Evolutionary conservation across 1,140 invertebrate species (phyloP), one percentile per base, ranked within the genome.

Genomic region (Laupala kohalensis): DNA sequence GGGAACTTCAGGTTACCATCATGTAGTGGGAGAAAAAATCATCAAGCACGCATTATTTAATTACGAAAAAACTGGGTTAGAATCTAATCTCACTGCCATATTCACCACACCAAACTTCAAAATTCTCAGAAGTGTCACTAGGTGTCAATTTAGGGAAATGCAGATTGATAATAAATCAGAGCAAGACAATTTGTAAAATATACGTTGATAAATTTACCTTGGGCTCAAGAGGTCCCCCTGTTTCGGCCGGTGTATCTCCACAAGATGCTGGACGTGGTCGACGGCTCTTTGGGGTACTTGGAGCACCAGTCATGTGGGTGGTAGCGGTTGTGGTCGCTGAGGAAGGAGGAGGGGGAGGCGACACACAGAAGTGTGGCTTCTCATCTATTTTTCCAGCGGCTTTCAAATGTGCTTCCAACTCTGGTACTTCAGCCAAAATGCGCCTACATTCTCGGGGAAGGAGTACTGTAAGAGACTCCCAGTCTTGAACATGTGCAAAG

Each of bases 391-490:
- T 82, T 25, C 78, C 75, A n/a, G 76, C 83, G 73, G 83, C 81
- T 78, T 86, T 87, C 24, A 88, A 79, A 75, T 88, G 83, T 75
- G 85, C 83, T 62, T 86, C 84, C 28, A 90, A 77, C 83, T 93
- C 90, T 13, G 90, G 91, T 75, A 92, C 85, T 79, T 92, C 90
- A 70, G 90, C 85, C 69, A 93, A 77, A 66, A 91, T 78, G 74
- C 87, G 84, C 71, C 85, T 86, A 77, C 93, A 93, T 78, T 96
- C 92, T 69, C 84, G 82, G 0, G 94, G 94, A 63, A 97, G 78
- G 24, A 97, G 82, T 69, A 95, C 90, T 72, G 91, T 93, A 37
- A 97, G 81, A 0, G 92, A 95, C 77, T 95, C 92, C 94, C 94
- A 96, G 78, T 97, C 94, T 76, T 88, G 86, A 12, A 96, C 88